Evolutionary conservation across 2,888 invertebrate species (phyloP).

Genomic region (Drosophila sordidula): DNA sequence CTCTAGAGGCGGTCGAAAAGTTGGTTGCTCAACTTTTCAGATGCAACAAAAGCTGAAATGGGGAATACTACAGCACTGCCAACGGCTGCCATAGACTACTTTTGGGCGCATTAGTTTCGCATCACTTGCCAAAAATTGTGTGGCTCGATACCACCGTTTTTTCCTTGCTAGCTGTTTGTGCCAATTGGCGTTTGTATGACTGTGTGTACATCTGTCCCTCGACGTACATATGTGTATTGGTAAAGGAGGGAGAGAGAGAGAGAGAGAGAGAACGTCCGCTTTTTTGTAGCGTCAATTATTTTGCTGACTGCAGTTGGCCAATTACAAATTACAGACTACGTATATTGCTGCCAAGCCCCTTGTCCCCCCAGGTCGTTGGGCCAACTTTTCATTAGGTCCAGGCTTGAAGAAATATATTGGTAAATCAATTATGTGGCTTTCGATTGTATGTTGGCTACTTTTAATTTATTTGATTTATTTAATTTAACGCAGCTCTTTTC

Average conservation of each 20-base stretch:
- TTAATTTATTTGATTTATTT: conserved; percentile 55
- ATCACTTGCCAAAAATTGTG: conserved; percentile 65
- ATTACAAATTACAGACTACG: conserved; percentile 70
- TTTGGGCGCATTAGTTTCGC: conserved; percentile 73
- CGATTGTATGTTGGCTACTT: conserved; percentile 41
- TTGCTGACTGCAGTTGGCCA: conserved; percentile 61
- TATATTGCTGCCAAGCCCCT: not conserved
- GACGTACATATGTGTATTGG: conserved; percentile 7
- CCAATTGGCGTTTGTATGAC: conserved; percentile 63
- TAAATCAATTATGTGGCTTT: conserved; percentile 70
- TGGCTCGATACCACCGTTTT: conserved; percentile 51
- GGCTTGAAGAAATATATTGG: conserved; percentile 58
- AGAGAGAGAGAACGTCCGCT: not conserved
- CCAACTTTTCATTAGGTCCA: conserved; percentile 38
- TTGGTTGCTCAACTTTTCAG: conserved; percentile 50
- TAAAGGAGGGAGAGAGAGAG: not conserved
- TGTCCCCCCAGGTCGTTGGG: not conserved
- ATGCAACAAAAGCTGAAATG: conserved; percentile 24
- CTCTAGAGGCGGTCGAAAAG: conserved; percentile 39
- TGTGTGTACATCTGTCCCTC: not conserved
- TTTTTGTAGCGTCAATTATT: conserved; percentile 67
- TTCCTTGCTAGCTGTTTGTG: conserved; percentile 54
- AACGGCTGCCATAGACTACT: conserved; percentile 50
- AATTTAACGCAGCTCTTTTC: conserved; percentile 28
- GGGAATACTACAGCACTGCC: conserved; percentile 11